Conservation (phyloP, 2,113 vertebrate genomes). For the Scomber scombrus region DNA sequence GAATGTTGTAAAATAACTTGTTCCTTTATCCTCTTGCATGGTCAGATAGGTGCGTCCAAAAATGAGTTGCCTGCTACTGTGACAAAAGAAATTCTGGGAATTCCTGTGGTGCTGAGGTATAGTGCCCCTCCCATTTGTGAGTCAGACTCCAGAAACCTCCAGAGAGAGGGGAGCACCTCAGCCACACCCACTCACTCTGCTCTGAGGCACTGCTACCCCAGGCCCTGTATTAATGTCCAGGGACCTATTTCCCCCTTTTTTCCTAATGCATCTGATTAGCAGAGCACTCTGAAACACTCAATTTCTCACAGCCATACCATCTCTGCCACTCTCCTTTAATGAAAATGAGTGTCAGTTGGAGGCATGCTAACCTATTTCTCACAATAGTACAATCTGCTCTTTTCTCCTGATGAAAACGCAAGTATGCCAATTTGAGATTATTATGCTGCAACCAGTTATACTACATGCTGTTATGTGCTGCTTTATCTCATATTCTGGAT, state of each 20-base stretch:
- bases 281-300: constrained; percentile 43
- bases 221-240: constrained; percentile 38
- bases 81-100: constrained; percentile 39
- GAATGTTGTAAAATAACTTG: background rate
- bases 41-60: background rate
- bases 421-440: constrained; percentile 55
- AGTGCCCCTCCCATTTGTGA: constrained; percentile 56
- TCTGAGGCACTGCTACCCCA: constrained; percentile 40
- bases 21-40: background rate
- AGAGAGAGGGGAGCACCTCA: constrained; percentile 64
- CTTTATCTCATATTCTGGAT: background rate
- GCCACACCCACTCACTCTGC: constrained; percentile 71
- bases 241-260: constrained; percentile 42
- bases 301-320: constrained; percentile 43
- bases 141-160: constrained; percentile 61
- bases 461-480: constrained; percentile 31
- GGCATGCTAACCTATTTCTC: constrained; percentile 74
- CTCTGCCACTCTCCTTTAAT: constrained; percentile 54
- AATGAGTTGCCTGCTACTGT: constrained; percentile 3
- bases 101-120: constrained; percentile 40
- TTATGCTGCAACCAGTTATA: constrained; percentile 38
- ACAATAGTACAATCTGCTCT: constrained; percentile 52
- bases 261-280: constrained; percentile 52
- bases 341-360: constrained; percentile 62
- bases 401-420: constrained; percentile 43